Conservation (phyloP, 64 coral and sea anemone genomes). For the Stylophora pistillata region DNA sequence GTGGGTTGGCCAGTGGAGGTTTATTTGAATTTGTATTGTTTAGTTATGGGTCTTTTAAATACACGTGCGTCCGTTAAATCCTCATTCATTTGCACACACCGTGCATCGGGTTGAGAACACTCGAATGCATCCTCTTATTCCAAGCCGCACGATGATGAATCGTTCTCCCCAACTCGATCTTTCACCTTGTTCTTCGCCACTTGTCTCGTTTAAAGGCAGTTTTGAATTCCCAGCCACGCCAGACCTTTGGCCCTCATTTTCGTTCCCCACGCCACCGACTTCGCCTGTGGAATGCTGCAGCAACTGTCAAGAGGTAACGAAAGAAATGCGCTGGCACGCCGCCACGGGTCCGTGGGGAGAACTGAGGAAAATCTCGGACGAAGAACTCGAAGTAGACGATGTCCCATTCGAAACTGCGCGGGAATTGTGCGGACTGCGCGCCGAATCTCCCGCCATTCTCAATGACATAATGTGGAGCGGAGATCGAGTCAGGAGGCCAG, state of each 20-base stretch:
- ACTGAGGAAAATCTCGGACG: conserved; percentile 28
- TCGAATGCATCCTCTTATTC: conserved; percentile 17
- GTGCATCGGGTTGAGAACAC: not conserved
- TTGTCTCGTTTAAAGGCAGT: not conserved
- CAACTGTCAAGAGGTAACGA: conserved; percentile 28
- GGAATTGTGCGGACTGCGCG: not conserved
- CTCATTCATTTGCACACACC: conserved; percentile 8
- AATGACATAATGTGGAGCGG: conserved; percentile 79
- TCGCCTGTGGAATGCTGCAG: conserved; percentile 44
- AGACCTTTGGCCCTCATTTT: conserved; percentile 34
- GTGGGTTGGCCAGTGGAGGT: conserved; percentile 3
- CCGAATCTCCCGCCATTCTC: conserved; percentile 54
- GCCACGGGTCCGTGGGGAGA: not conserved
- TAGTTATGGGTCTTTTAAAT: conserved; percentile 11
- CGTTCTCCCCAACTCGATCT: not conserved
- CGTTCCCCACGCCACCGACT: conserved; percentile 48
- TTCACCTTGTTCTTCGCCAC: not conserved
- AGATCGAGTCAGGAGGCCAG: conserved; percentile 44
- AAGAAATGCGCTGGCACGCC: conserved; percentile 12
- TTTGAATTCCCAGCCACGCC: conserved; percentile 10
- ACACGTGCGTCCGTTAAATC: conserved; percentile 34
- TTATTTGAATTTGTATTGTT: conserved; percentile 47
- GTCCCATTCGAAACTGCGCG: conserved; percentile 17
- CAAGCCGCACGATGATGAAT: conserved; percentile 1
- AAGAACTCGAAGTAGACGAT: conserved; percentile 3